phyloP scores from a whole-genome alignment of 2,797 vertebrate species.

The Scolopax bukidnonensis region DNA sequence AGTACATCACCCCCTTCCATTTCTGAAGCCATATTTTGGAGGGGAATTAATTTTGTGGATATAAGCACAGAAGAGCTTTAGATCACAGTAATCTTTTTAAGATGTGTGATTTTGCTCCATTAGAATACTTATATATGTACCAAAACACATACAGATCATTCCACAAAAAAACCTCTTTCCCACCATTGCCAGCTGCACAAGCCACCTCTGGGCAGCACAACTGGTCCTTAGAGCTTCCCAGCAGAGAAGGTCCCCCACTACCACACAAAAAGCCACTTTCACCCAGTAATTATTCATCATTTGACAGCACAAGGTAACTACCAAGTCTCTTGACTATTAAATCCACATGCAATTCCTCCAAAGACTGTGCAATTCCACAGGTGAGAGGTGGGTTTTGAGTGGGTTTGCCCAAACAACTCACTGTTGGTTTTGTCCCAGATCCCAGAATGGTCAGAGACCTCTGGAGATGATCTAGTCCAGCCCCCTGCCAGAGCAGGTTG shows the following conservation, averaged over 20 bases:
- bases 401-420: neutral
- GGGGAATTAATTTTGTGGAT: neutral
- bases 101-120: accelerated
- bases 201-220: neutral
- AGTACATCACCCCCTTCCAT: neutral
- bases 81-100: neutral
- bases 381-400: neutral
- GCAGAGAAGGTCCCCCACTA: neutral
- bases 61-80: neutral
- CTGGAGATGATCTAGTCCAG: too few relatives aligned
- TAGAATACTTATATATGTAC: neutral
- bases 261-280: neutral
- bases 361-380: accelerated
- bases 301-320: too few relatives aligned
- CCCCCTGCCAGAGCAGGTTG: too few relatives aligned
- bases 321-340: neutral
- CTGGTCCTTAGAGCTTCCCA: neutral
- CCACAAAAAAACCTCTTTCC: neutral
- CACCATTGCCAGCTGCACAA: neutral
- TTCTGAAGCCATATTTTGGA: neutral
- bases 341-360: accelerated
- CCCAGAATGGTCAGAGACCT: too few relatives aligned
- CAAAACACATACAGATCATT: too few relatives aligned
- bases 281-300: neutral
- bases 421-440: accelerated